A percentile compares a stretch with the other conserved stretches of the same genome.
Conservation (phyloP, 2,888 invertebrate species). For the Drosophila maculinotata region DNA sequence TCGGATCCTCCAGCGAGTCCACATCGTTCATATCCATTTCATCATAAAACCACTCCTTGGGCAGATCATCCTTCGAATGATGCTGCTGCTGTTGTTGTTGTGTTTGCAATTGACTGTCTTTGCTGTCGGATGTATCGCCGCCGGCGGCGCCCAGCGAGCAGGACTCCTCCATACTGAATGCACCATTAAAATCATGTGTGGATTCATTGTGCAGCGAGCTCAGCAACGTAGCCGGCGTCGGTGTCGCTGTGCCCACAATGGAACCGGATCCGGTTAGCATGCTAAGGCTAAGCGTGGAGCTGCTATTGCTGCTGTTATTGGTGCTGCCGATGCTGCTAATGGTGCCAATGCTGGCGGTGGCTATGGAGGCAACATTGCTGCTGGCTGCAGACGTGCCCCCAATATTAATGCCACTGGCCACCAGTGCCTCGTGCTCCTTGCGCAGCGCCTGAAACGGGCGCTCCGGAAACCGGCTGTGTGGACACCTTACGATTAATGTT, state of each 20-base stretch:
- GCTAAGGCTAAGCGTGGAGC: slow-evolving; percentile 64
- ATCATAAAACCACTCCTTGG: slow-evolving; percentile 96
- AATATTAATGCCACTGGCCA: slow-evolving; percentile 64
- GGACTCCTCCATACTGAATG: slow-evolving; percentile 84
- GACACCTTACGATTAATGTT: slow-evolving; percentile 15
- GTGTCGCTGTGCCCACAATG: slow-evolving; percentile 58
- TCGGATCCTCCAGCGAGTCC: slow-evolving; percentile 95
- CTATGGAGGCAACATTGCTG: slow-evolving; percentile 9
- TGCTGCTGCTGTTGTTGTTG: slow-evolving; percentile 88
- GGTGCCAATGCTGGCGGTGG: slow-evolving; percentile 38
- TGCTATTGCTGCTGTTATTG: slow-evolving; percentile 44
- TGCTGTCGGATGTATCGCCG: slow-evolving; percentile 88
- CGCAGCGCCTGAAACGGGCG: slow-evolving; percentile 84
- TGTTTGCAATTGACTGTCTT: slow-evolving; percentile 90
- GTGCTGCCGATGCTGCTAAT: slow-evolving; percentile 48
- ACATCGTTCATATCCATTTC: slow-evolving; percentile 95
- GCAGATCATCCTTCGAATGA: slow-evolving; percentile 89
- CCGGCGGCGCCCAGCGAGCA: slow-evolving; percentile 84
- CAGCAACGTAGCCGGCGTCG: slow-evolving; percentile 60
- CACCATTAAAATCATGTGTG: slow-evolving; percentile 83
- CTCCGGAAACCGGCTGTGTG: slow-evolving; percentile 81
- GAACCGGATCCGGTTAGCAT: slow-evolving; percentile 47
- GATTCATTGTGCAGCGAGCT: slow-evolving; percentile 68
- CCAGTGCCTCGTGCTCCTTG: slow-evolving; percentile 82
- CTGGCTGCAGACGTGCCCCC: slow-evolving; percentile 22